A percentile compares a stretch with the other conserved stretches of the same genome.
These are phyloP conservation scores for Melanotaenia parkinsoni DNA, from an alignment of 2,797 vertebrate genomes.

Conservation along the genomic window DNA sequence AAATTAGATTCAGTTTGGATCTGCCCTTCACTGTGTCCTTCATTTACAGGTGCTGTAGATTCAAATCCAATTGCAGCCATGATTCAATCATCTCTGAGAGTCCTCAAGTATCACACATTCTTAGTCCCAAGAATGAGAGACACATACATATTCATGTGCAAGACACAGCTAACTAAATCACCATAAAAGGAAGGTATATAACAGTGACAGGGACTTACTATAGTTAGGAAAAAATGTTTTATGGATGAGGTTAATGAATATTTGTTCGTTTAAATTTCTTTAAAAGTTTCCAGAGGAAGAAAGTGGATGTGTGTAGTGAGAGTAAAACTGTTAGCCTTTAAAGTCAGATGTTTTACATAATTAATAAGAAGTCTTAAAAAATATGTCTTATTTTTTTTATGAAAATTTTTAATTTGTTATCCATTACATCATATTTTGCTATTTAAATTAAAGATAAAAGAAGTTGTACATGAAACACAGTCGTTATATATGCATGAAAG, in stretches of 20 bases:
- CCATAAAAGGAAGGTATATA: slow-evolving; percentile 35
- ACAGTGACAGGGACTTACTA: slow-evolving; percentile 5
- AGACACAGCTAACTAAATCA: slow-evolving; percentile 31
- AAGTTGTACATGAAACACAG: too few relatives aligned
- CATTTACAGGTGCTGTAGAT: slow-evolving; percentile 44
- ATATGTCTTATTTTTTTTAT: too few relatives aligned
- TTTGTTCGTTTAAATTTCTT: slow-evolving; percentile 13
- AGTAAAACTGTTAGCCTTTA: too few relatives aligned
- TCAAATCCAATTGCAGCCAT: slow-evolving; percentile 68
- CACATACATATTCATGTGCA: slow-evolving; percentile 66
- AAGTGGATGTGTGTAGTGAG: too few relatives aligned
- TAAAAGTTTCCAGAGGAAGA: too few relatives aligned
- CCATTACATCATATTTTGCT: too few relatives aligned
- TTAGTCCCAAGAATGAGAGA: slow-evolving; percentile 34
- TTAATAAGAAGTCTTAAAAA: too few relatives aligned
- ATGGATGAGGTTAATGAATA: slow-evolving; percentile 36
- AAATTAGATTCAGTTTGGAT: slow-evolving; percentile 70
- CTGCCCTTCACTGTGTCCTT: slow-evolving; percentile 70
- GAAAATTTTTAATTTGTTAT: too few relatives aligned
- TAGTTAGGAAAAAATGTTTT: slow-evolving; percentile 36
- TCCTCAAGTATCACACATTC: slow-evolving; percentile 45
- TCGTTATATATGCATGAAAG: too few relatives aligned
- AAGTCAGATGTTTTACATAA: too few relatives aligned
- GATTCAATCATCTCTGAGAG: slow-evolving; percentile 69
- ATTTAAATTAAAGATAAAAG: too few relatives aligned